A percentile compares a stretch with the other conserved stretches of the same genome.
Conservation (phyloP, 2,113 vertebrate species). For the Prietella phreatophila region DNA sequence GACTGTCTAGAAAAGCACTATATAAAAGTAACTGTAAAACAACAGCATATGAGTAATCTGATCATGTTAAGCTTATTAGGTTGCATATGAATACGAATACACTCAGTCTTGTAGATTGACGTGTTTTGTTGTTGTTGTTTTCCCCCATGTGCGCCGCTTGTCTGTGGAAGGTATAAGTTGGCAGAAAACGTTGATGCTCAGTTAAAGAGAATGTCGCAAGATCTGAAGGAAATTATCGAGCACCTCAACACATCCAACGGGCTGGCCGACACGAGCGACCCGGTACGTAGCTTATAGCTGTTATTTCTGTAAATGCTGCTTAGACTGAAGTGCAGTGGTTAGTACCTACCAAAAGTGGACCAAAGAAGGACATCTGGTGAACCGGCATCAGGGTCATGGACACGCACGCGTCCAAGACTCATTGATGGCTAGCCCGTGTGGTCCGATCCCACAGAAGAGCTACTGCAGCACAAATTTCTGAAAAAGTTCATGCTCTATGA, state of each 20-base stretch:
- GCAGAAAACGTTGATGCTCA: constrained; percentile 89
- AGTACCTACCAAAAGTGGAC: no score
- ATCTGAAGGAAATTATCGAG: constrained; percentile 88
- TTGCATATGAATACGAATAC: background rate
- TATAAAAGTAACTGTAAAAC: no score
- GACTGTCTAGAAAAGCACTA: no score
- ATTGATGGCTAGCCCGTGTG: background rate
- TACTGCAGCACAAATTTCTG: background rate
- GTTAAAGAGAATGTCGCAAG: constrained; percentile 87
- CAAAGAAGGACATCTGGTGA: no score
- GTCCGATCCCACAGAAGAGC: background rate
- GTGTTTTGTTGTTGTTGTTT: no score
- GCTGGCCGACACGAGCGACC: constrained; percentile 79
- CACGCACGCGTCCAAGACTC: no score
- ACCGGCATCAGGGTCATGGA: no score
- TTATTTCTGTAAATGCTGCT: background rate
- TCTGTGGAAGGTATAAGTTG: constrained; percentile 78
- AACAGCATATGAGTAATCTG: background rate
- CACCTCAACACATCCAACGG: constrained; percentile 82
- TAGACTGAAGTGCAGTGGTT: background rate
- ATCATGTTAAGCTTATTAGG: background rate
- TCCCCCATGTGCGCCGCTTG: background rate
- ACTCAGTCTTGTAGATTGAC: background rate
- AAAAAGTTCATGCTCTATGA: background rate
- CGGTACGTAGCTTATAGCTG: constrained; percentile 64